A percentile compares a stretch with the other conserved stretches of the same genome.
Conservation (phyloP, 2,888 invertebrate genomes). For the Automeris io region DNA sequence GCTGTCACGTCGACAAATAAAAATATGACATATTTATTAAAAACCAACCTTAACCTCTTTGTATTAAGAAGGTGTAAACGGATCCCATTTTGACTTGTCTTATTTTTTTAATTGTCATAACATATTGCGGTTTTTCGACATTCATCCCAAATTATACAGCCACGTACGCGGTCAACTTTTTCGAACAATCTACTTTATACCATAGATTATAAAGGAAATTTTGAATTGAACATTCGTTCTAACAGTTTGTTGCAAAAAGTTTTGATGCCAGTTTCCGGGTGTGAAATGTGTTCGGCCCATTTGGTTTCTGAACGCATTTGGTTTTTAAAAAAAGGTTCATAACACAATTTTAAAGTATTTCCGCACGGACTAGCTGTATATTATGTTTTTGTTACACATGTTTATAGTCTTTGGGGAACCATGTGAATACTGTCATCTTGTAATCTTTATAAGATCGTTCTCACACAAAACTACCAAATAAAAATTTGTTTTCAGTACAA, state of each 20-base stretch:
- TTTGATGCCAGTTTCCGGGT: conserved; percentile 58
- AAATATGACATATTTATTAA: too few relatives aligned
- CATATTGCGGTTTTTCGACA: conserved; percentile 28
- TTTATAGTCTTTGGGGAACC: conserved; percentile 18
- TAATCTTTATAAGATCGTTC: conserved; percentile 42
- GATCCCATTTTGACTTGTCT: conserved; percentile 12
- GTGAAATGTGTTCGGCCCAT: conserved; percentile 65
- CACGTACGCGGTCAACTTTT: conserved; percentile 6
- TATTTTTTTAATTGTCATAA: conserved; percentile 25
- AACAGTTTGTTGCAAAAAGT: conserved; percentile 30
- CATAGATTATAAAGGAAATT: conserved; percentile 12
- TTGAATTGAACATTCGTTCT: conserved; percentile 2
- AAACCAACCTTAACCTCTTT: conserved; percentile 1
- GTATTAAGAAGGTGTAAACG: not conserved
- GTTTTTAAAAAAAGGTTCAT: conserved; percentile 32
- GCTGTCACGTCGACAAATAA: too few relatives aligned
- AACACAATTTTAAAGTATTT: conserved; percentile 26
- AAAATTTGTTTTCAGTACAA: too few relatives aligned
- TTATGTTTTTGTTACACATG: conserved; percentile 39
- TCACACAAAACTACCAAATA: too few relatives aligned
- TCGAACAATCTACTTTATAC: conserved; percentile 13
- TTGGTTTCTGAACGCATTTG: conserved; percentile 56
- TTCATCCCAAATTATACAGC: conserved; percentile 13
- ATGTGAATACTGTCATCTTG: conserved; percentile 41
- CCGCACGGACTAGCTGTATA: conserved; percentile 43